Conservation (phyloP, 2,797 vertebrate species). For the Lophius americanus region DNA sequence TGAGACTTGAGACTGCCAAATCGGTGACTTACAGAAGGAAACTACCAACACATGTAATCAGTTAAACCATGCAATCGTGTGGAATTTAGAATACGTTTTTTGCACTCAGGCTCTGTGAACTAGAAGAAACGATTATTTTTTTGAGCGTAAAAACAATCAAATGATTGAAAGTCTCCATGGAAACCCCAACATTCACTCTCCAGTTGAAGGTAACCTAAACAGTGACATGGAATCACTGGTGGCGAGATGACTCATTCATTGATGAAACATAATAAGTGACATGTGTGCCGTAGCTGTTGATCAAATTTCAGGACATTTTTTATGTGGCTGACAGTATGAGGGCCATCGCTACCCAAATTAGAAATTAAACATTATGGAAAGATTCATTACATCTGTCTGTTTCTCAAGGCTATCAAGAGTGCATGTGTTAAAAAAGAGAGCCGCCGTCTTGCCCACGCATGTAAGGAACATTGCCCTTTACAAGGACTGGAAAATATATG, state of each 20-base stretch:
- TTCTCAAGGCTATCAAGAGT: slow-evolving; percentile 55
- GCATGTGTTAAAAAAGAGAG: slow-evolving; percentile 35
- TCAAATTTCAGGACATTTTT: slow-evolving; percentile 22
- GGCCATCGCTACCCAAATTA: slow-evolving; percentile 56
- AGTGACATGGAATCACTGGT: not conserved
- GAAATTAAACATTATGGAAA: slow-evolving; percentile 23
- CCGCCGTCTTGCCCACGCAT: slow-evolving; percentile 39
- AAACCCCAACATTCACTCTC: not conserved
- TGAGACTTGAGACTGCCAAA: not conserved
- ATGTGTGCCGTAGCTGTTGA: slow-evolving; percentile 34
- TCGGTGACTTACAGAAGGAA: not conserved
- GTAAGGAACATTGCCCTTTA: slow-evolving; percentile 50
- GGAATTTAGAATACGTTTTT: not conserved
- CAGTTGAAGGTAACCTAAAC: slow-evolving; percentile 13
- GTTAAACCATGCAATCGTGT: not conserved
- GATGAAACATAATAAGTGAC: slow-evolving; percentile 40
- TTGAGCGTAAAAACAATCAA: not conserved
- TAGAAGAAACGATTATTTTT: not conserved
- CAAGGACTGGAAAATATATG: slow-evolving; percentile 56
- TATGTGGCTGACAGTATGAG: slow-evolving; percentile 40
- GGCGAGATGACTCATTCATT: slow-evolving; percentile 55
- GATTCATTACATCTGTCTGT: slow-evolving; percentile 70
- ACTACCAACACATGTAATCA: not conserved
- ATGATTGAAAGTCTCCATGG: not conserved
- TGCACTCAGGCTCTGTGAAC: slow-evolving; percentile 1